phyloP scores from a whole-genome alignment of 2,888 invertebrate species.

The Anorthoa munda region DNA sequence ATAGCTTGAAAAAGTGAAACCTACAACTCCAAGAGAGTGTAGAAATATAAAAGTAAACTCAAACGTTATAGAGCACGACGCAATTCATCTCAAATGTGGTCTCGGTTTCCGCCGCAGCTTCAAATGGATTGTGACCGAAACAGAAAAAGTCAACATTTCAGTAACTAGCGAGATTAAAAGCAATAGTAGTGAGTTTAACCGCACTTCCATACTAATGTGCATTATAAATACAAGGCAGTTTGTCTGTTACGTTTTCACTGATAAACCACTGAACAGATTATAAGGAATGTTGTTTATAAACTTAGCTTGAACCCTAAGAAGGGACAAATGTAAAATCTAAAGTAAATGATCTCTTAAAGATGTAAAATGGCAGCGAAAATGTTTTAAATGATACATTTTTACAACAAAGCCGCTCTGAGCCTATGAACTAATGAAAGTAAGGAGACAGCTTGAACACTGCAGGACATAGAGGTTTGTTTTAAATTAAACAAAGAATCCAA shows the following conservation, averaged over 20 bases:
- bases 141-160: slow-evolving; percentile 19
- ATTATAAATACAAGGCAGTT: background rate
- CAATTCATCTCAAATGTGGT: slow-evolving; percentile 28
- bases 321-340: background rate
- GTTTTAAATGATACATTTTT: background rate
- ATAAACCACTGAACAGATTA: background rate
- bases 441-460: background rate
- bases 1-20: slow-evolving; percentile 10
- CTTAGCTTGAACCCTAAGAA: background rate
- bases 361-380: background rate
- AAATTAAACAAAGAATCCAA: too few relatives aligned
- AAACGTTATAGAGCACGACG: slow-evolving; percentile 13
- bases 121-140: slow-evolving; percentile 14
- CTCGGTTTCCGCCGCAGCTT: background rate
- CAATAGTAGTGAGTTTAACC: slow-evolving; percentile 5
- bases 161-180: slow-evolving; percentile 11
- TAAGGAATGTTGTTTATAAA: background rate
- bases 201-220: background rate
- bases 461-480: too few relatives aligned
- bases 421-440: background rate
- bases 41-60: slow-evolving; percentile 25
- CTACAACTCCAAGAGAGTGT: background rate
- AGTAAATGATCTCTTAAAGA: background rate
- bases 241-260: background rate
- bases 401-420: background rate